phyloP scores from a whole-genome alignment of 1,140 invertebrate genomes.

The Heliothis subflexa region DNA sequence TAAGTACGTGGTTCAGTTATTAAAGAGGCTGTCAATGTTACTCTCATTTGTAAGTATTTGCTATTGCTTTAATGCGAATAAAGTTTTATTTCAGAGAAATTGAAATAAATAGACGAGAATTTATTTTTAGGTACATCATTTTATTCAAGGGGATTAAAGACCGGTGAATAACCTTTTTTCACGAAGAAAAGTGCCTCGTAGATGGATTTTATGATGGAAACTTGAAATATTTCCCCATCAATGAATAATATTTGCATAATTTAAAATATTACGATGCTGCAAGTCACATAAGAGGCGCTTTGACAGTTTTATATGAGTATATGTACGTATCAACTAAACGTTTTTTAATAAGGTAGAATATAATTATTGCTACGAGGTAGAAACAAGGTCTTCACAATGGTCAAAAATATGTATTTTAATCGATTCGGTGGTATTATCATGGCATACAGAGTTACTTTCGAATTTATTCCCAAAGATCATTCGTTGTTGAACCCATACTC shows the following conservation, averaged over 20 bases:
- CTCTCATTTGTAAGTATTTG: neutral
- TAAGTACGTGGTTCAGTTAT: neutral
- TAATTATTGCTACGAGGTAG: no score
- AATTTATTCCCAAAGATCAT: no score
- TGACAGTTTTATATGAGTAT: neutral
- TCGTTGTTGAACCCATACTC: neutral
- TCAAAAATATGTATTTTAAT: no score
- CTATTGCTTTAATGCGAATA: neutral
- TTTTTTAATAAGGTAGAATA: neutral
- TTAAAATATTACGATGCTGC: slow-evolving; percentile 11
- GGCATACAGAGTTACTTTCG: no score
- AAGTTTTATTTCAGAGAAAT: neutral
- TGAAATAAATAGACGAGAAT: neutral
- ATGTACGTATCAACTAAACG: neutral
- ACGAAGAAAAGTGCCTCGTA: slow-evolving; percentile 12
- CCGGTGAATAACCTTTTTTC: slow-evolving; percentile 15
- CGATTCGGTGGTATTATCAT: no score
- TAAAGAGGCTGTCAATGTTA: slow-evolving; percentile 6
- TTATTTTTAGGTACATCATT: neutral
- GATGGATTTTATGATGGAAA: slow-evolving; percentile 18
- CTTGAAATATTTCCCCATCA: slow-evolving; percentile 23
- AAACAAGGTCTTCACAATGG: no score
- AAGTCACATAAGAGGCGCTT: slow-evolving; percentile 1
- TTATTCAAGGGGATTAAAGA: neutral
- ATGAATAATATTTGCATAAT: slow-evolving; percentile 36